A percentile compares a stretch with the other conserved stretches of the same genome.
Conservation (phyloP, 2,888 invertebrate species). For the Platerodrilus igneus region DNA sequence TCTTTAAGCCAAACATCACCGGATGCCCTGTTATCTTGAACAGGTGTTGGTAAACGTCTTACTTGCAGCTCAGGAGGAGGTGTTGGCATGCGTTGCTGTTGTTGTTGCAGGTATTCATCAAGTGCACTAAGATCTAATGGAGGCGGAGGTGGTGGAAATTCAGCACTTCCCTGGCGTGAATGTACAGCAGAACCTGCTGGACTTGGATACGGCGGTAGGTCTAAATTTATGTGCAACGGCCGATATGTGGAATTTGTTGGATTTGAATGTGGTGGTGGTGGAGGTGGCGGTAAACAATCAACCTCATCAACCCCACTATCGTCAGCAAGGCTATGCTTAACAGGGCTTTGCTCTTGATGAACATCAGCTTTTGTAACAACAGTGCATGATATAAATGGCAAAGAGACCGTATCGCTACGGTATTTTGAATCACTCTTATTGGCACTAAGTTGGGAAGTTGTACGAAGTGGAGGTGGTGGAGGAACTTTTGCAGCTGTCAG, state of each 20-base stretch:
- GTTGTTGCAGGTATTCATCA: constrained; percentile 55
- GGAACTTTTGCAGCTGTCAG: constrained; percentile 80
- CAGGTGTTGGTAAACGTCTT: constrained; percentile 37
- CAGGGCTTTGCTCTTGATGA: constrained; percentile 74
- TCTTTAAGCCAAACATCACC: constrained; percentile 71
- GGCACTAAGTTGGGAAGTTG: constrained; percentile 77
- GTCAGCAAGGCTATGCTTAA: constrained; percentile 50
- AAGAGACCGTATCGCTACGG: constrained; percentile 60
- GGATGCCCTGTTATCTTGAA: constrained; percentile 35
- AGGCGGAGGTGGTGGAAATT: constrained; percentile 85
- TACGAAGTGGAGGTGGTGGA: constrained; percentile 78
- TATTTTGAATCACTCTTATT: too few relatives aligned
- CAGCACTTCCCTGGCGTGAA: constrained; percentile 82
- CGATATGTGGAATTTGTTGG: too few relatives aligned
- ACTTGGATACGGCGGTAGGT: constrained; percentile 77
- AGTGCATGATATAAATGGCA: constrained; percentile 54
- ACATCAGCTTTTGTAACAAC: constrained; percentile 83
- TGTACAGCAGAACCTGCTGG: constrained; percentile 72
- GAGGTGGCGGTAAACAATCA: constrained; percentile 55
- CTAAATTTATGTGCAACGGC: too few relatives aligned
- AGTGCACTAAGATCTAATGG: constrained; percentile 65
- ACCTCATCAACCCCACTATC: constrained; percentile 60
- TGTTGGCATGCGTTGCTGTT: constrained; percentile 35
- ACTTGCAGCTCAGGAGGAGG: constrained; percentile 37
- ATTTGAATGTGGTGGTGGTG: constrained; percentile 42